These are phyloP conservation scores for Drosophila vallismaia DNA, from an alignment of 2,888 invertebrate genomes.

Conservation along the genomic window DNA sequence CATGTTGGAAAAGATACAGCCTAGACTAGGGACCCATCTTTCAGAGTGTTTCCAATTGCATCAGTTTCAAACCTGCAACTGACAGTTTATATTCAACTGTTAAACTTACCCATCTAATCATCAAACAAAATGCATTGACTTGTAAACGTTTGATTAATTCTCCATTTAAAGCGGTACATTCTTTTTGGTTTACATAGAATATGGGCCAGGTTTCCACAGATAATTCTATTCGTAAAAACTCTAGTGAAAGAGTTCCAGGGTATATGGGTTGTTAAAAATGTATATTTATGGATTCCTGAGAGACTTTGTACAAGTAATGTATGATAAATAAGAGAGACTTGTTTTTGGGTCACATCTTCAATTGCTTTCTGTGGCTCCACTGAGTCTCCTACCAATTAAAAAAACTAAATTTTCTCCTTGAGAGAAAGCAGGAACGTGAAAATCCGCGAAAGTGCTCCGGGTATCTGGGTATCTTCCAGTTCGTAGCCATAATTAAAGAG, in stretches of 20 bases:
- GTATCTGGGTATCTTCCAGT: conserved; percentile 27
- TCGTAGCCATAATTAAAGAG: conserved; percentile 24
- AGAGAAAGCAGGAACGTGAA: background rate
- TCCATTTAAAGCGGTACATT: conserved; percentile 3
- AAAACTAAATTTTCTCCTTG: conserved; percentile 24
- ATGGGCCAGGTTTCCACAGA: conserved; percentile 23
- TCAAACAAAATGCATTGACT: conserved; percentile 63
- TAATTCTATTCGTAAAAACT: background rate
- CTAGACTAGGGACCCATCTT: no score
- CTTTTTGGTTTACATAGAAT: background rate
- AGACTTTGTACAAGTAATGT: no score
- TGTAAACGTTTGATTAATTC: conserved; percentile 47
- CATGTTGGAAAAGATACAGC: no score
- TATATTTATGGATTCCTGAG: no score
- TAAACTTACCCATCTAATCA: conserved; percentile 61
- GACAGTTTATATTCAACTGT: conserved; percentile 53
- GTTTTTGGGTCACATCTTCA: conserved; percentile 1
- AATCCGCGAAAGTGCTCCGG: conserved; percentile 5
- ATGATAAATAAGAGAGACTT: no score
- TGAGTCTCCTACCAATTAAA: conserved; percentile 22
- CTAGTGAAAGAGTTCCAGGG: background rate
- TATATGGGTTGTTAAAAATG: background rate
- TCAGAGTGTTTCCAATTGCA: no score
- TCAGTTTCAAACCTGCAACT: conserved; percentile 32
- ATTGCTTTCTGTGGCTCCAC: background rate